Base-by-base conservation (phyloP, 2,797 vertebrate genomes). In the Sebastes steindachneri region DNA sequence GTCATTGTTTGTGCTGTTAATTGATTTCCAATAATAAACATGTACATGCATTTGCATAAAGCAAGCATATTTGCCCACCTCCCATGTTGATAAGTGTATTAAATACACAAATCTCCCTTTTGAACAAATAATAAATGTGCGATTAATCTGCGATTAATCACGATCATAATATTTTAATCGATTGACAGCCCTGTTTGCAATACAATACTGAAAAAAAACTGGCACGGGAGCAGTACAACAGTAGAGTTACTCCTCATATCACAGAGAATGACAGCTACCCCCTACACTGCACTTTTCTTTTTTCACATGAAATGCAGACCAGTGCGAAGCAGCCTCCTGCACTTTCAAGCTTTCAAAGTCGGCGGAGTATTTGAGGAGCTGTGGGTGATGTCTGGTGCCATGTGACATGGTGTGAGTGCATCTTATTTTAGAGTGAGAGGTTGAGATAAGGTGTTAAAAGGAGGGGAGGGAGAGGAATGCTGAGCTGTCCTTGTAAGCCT, bases 381-480 rank as follows among this genome's bases (percentile, higher is more conserved):
- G 86, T 75, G 86, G 80, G 66, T 82, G 88, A 88, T 74, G 83
- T 73, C 85, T 87, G 86, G 26, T 78, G 83, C 79, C 86, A 91
- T 88, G 88, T 92, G 92, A 92, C 92, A 85, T 41, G 82, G 75
- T 84, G 88, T 90, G 91, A 92, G 88, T 89, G 89, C 85, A 89
- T 93, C 90, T 95, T 94, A 93, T 94, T 93, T 94, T 93, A 94
- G 92, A 91, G 88, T 71, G 88, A 88, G 88, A 90, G 90, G 76
- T 92, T 81, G 91, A 94, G 92, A 93, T 92, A 93, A 93, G 92
- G 90, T 91, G 92, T 84, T 93, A 89, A 88, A 82, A 76, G 63
- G 72, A 84, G 75, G 75, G 83, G 81, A 87, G 89, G 91, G 88
- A 79, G 80, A 86, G 88, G 88, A 89, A 88, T 90, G 86, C 90